phyloP scores from a whole-genome alignment of 2,113 vertebrate species.

The Tachuris rubrigastra region DNA sequence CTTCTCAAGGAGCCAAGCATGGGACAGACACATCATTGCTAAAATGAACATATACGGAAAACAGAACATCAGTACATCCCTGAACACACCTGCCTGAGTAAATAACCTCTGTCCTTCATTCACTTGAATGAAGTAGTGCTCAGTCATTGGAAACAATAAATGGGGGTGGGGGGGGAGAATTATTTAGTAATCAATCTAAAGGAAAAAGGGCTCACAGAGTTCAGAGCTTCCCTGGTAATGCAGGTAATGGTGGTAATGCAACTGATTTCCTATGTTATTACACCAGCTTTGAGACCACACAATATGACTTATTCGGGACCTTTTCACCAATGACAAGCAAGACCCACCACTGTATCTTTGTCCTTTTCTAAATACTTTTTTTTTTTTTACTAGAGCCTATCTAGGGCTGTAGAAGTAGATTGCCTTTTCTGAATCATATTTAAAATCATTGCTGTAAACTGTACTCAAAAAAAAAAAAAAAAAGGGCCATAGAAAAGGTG shows the following conservation, averaged over 20 bases:
- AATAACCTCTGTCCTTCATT: constrained; percentile 7
- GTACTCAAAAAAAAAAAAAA: background rate
- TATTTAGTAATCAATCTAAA: background rate
- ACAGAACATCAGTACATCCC: constrained; percentile 10
- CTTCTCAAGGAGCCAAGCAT: background rate
- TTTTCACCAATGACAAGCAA: background rate
- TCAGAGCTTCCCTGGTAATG: background rate
- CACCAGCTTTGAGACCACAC: background rate
- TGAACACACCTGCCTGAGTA: background rate
- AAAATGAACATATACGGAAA: background rate
- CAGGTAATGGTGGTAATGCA: background rate
- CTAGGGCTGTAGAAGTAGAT: background rate
- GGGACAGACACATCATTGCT: background rate
- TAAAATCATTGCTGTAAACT: constrained; percentile 32
- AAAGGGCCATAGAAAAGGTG: constrained; percentile 3
- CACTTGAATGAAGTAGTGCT: background rate
- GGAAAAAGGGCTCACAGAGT: background rate
- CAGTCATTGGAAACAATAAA: background rate
- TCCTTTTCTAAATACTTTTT: background rate
- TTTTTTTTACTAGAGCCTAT: background rate
- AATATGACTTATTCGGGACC: background rate
- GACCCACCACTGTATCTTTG: background rate
- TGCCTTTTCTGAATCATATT: constrained; percentile 25
- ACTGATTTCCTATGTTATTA: background rate
- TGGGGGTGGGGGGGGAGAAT: accelerated